Evolutionary conservation across 2,888 invertebrate genomes (phyloP).

Genomic region (Drosophila stalkeri): DNA sequence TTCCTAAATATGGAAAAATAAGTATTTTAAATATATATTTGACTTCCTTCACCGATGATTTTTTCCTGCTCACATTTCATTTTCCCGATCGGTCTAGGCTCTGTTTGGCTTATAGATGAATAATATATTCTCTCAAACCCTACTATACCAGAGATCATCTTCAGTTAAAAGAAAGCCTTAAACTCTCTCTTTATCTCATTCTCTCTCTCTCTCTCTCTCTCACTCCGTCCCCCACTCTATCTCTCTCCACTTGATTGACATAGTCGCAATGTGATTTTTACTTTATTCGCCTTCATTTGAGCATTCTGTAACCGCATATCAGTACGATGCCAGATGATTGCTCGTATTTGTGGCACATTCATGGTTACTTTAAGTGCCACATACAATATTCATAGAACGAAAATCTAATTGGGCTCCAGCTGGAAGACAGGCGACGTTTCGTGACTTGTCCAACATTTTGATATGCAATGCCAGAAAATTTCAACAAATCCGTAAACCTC

Average conservation of each 20-base stretch:
- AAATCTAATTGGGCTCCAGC: not conserved
- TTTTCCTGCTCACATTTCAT: no score
- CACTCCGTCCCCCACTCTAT: no score
- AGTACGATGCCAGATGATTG: not conserved
- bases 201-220: not conserved
- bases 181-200: no score
- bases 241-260: no score
- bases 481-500: conserved; percentile 20
- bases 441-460: conserved; percentile 44
- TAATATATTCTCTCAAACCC: not conserved
- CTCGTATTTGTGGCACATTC: not conserved
- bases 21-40: no score
- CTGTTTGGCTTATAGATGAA: no score
- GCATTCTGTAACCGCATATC: not conserved
- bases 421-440: conserved; percentile 20
- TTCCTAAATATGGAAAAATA: no score
- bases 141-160: not conserved
- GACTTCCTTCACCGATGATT: no score
- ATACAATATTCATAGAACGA: conserved; percentile 1
- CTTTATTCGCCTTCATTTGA: not conserved
- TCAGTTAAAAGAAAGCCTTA: not conserved
- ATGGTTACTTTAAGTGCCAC: conserved; percentile 1
- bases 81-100: no score
- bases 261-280: not conserved
- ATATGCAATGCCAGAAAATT: conserved; percentile 34